A percentile compares a stretch with the other conserved stretches of the same genome.
Conservation (phyloP, 1,140 invertebrate genomes). For the Drosophila albomicans region DNA sequence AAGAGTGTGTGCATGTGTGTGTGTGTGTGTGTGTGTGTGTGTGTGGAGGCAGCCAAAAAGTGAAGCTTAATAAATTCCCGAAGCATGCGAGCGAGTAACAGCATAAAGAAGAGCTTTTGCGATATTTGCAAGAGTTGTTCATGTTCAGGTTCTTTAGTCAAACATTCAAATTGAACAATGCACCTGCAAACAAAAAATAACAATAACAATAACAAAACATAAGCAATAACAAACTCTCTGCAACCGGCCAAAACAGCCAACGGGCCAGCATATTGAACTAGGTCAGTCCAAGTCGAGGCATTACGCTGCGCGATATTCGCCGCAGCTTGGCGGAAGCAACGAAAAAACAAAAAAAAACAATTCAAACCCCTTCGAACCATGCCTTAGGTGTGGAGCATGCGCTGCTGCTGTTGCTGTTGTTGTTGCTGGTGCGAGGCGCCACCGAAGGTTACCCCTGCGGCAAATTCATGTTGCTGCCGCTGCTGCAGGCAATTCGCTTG, state of each 20-base stretch:
- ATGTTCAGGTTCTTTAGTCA: constrained; percentile 43
- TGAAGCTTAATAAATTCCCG: no score
- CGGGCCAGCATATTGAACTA: constrained; percentile 52
- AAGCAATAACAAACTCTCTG: neutral
- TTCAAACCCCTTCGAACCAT: neutral
- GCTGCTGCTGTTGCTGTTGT: constrained; percentile 23
- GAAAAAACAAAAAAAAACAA: no score
- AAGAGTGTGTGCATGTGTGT: neutral
- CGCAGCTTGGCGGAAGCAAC: neutral
- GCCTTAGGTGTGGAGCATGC: constrained; percentile 60
- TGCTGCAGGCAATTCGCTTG: constrained; percentile 39
- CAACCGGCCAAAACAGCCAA: constrained; percentile 10
- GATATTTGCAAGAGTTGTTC: constrained; percentile 15
- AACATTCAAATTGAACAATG: constrained; percentile 20
- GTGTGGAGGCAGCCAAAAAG: neutral
- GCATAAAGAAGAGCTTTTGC: constrained; percentile 1
- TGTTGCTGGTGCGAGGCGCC: neutral
- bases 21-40: constrained; percentile 4
- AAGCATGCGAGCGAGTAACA: no score
- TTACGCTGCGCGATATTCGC: constrained; percentile 43
- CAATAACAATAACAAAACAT: neutral
- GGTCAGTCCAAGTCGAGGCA: constrained; percentile 55
- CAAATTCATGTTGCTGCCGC: constrained; percentile 47
- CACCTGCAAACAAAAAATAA: constrained; percentile 13
- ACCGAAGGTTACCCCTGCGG: constrained; percentile 48